Evolutionary conservation across 2,797 vertebrate species (phyloP).

Genomic region (Notamacropus eugenii): DNA sequence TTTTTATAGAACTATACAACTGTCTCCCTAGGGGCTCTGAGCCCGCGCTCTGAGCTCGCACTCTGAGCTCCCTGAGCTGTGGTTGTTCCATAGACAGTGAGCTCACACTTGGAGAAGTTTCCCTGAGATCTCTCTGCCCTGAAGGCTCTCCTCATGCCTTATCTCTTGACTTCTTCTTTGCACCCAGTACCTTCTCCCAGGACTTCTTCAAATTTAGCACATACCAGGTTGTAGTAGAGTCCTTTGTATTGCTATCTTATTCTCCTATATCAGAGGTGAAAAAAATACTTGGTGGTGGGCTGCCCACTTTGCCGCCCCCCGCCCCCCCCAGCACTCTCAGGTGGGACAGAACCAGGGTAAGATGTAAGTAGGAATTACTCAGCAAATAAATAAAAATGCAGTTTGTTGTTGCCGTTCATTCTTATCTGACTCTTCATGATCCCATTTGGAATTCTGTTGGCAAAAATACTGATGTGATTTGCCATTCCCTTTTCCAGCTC

Average conservation of each 20-base stretch:
- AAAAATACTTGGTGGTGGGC: neutral
- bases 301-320: neutral
- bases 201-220: neutral
- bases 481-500: neutral
- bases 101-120: neutral
- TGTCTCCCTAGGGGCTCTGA: neutral
- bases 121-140: neutral
- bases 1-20: neutral
- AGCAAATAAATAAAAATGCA: neutral
- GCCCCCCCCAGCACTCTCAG: neutral
- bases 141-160: neutral
- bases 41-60: fast-evolving
- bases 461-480: neutral
- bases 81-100: neutral
- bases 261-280: neutral
- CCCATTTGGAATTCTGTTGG: neutral
- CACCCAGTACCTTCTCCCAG: neutral
- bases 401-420: neutral
- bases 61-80: neutral
- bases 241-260: neutral
- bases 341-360: neutral
- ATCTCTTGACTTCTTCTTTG: neutral
- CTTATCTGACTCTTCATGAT: neutral
- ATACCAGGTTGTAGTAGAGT: neutral
- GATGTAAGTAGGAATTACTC: neutral